Base-by-base conservation (phyloP, 2,113 vertebrate species). In the Oxyruncus cristatus region DNA sequence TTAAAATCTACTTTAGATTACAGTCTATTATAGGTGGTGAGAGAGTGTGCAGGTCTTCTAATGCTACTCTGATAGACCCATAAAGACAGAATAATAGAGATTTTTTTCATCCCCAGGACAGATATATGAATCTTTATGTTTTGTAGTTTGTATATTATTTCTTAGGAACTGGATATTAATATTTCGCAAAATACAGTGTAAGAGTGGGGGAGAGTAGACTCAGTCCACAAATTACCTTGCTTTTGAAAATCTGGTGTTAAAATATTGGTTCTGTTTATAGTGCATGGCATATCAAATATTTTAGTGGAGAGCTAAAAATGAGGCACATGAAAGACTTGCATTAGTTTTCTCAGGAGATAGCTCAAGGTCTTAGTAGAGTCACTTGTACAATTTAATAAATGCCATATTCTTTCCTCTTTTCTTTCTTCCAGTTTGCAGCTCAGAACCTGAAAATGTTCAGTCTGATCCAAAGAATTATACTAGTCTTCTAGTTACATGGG, bases 401-500 rank as follows among this genome's bases (percentile, higher is more conserved):
- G 24, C 19, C 16, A 35, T 37, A 17, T 88, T 88, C 21, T 47
- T 92, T 70, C 35, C 41, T 50, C 33, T 83, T 78, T 84, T 84
- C 39, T 85, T 70, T 47, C 78, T 93, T 88, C 35, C 96, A 99
- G 99, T 99, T 96, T 99, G 99, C 97, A 99, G 99, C 89, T 99
- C 99, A 27, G 99, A 99, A 98, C 99, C 99, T 39, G 99, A 99
- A 97, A 99, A 99, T 92, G 97, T 99, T 71, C 98, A 99, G 28
- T 98, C 98, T 14, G 97, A 97, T 66, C 98, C 99, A 49, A 97
- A 99, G 95, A 99, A 99, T 96, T 98, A 98, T 52, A 99, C 99
- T 81, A 99, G 99, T 93, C 98, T 99, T 76, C 98, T 99, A 33
- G 98, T 99, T 91, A 99, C 98, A 0, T 99, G 99, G 99, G 99